A percentile compares a stretch with the other conserved stretches of the same genome.
Conservation (phyloP, 1,140 invertebrate genomes). For the Aphelinus atriplicis region DNA sequence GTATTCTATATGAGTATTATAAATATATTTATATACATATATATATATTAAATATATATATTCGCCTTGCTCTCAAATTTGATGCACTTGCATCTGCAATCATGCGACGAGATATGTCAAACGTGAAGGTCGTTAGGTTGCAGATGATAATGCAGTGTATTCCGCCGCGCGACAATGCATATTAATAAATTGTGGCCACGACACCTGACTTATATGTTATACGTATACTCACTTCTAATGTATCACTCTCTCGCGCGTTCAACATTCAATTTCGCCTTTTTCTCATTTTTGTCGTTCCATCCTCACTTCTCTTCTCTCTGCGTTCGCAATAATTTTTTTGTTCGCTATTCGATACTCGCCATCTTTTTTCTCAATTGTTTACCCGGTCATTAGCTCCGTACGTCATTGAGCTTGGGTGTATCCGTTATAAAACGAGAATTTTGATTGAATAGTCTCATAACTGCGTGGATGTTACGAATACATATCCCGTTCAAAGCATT, state of each 20-base stretch:
- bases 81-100: conserved; percentile 52
- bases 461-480: too few relatives aligned
- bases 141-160: conserved; percentile 48
- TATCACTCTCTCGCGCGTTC: neutral
- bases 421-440: too few relatives aligned
- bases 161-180: conserved; percentile 31
- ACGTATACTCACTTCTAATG: conserved; percentile 16
- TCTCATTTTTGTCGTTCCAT: conserved; percentile 21
- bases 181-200: conserved; percentile 31
- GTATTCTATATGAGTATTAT: conserved; percentile 35
- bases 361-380: too few relatives aligned
- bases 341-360: too few relatives aligned
- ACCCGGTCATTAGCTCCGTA: too few relatives aligned
- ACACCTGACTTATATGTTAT: conserved; percentile 22
- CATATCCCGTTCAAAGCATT: too few relatives aligned
- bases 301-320: conserved; percentile 8
- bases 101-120: conserved; percentile 40
- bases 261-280: conserved; percentile 5
- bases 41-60: conserved; percentile 32
- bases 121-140: conserved; percentile 52
- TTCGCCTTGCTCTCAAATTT: conserved; percentile 37
- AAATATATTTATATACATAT: conserved; percentile 32
- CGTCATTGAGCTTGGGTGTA: too few relatives aligned
- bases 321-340: conserved; percentile 4
- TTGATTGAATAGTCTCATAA: too few relatives aligned